phyloP scores from a whole-genome alignment of 1,140 invertebrate genomes.

The Melitaea cinxia region DNA sequence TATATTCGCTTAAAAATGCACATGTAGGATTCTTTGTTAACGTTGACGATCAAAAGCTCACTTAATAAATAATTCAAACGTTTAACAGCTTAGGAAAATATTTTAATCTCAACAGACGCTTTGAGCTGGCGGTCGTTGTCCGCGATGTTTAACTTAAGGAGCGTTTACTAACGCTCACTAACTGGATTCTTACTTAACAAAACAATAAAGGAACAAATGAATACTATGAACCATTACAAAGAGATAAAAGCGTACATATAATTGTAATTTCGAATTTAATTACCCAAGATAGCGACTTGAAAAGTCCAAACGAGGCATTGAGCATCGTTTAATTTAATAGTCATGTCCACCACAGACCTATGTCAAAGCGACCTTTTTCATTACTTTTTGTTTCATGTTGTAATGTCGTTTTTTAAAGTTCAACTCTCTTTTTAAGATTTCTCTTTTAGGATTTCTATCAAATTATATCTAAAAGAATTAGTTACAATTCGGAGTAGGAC shows the following conservation, averaged over 20 bases:
- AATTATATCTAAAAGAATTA: neutral
- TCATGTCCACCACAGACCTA: constrained; percentile 35
- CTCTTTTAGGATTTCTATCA: neutral
- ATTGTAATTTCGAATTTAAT: neutral
- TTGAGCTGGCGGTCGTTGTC: constrained; percentile 59
- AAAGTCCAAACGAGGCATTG: constrained; percentile 18
- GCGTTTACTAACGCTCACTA: constrained; percentile 41
- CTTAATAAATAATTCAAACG: constrained; percentile 71
- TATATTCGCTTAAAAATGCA: constrained; percentile 22
- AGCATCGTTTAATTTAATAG: constrained; percentile 34
- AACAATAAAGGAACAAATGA: neutral
- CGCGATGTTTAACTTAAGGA: constrained; percentile 58
- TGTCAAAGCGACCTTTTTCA: constrained; percentile 29
- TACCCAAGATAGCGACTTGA: constrained; percentile 12
- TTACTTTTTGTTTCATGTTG: constrained; percentile 25
- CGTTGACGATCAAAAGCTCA: constrained; percentile 44
- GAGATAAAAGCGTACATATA: neutral
- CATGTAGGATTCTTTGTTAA: constrained; percentile 44
- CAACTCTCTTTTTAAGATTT: neutral
- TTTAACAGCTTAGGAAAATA: constrained; percentile 67
- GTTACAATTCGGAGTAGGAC: no score
- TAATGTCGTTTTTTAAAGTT: constrained; percentile 14
- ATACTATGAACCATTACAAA: neutral
- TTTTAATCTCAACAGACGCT: constrained; percentile 72
- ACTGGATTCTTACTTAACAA: neutral